Conservation (phyloP, 1,140 invertebrate genomes). For the Arctopsyche grandis region DNA sequence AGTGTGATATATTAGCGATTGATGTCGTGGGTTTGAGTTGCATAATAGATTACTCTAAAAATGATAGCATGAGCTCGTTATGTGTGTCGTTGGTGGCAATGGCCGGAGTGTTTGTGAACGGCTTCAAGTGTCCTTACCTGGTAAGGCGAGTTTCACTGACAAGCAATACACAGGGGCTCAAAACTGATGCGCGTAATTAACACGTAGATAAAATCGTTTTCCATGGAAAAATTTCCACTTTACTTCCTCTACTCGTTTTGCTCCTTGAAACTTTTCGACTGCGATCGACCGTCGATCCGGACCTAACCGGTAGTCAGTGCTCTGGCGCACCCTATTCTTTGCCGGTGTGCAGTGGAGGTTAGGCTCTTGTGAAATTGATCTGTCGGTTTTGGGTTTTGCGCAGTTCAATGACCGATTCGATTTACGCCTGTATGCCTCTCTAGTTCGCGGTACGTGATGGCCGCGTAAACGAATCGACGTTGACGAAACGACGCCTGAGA, state of each 20-base stretch:
- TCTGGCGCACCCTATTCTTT: too few relatives aligned
- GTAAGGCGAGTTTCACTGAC: constrained; percentile 41
- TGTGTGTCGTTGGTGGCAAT: constrained; percentile 42
- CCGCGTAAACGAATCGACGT: background rate
- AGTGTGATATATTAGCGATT: constrained; percentile 16
- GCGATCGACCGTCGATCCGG: too few relatives aligned
- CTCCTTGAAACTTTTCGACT: too few relatives aligned
- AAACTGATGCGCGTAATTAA: background rate
- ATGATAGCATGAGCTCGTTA: constrained; percentile 33
- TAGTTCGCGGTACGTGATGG: background rate
- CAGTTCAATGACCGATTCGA: constrained; percentile 21
- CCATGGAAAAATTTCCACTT: background rate
- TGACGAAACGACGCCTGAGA: background rate
- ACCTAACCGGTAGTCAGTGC: too few relatives aligned
- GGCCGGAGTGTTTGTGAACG: constrained; percentile 41
- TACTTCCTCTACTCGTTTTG: background rate
- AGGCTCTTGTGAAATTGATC: constrained; percentile 29
- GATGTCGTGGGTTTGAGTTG: constrained; percentile 24
- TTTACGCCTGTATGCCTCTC: constrained; percentile 5
- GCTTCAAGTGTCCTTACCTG: constrained; percentile 39
- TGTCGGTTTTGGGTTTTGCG: constrained; percentile 34
- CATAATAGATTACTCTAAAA: constrained; percentile 37
- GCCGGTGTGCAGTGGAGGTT: too few relatives aligned
- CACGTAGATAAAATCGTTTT: background rate
- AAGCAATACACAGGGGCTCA: constrained; percentile 1